Percentiles rank a stretch among this genome's conserved stretches.
Conservation (phyloP, 1,140 invertebrate species). For the Scaptomyza graminum region DNA sequence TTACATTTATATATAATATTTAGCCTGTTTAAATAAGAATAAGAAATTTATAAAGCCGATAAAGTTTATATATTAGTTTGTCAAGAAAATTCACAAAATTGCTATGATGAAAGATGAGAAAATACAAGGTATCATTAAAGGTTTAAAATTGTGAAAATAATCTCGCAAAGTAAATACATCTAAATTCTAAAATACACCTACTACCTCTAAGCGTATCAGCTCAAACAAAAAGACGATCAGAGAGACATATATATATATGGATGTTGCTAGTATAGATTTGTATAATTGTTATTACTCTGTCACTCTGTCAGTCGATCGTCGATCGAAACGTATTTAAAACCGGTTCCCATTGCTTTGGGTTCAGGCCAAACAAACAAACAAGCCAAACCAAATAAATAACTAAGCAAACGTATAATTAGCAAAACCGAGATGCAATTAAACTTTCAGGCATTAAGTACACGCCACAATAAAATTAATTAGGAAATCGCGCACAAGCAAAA, state of each 20-base stretch:
- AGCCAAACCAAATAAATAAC: conserved; percentile 24
- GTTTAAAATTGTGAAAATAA: too few species aligned
- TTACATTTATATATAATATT: not conserved
- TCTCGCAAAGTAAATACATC: not conserved
- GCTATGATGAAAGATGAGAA: too few species aligned
- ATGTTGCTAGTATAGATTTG: conserved; percentile 1
- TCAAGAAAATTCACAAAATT: too few species aligned
- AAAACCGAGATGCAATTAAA: conserved; percentile 42
- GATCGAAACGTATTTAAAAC: conserved; percentile 62
- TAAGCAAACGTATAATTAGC: conserved; percentile 50
- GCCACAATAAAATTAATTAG: conserved; percentile 2
- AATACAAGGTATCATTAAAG: too few species aligned
- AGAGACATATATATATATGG: conserved; percentile 24
- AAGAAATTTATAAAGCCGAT: too few species aligned
- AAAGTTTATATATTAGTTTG: too few species aligned
- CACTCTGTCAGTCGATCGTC: conserved; percentile 16
- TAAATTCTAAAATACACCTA: not conserved
- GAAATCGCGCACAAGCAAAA: conserved; percentile 4
- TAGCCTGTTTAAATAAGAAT: not conserved
- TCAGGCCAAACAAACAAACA: conserved; percentile 26
- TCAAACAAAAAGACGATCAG: conserved; percentile 26
- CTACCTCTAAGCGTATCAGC: not conserved
- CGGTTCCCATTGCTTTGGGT: conserved; percentile 38
- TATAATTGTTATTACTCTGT: conserved; percentile 22
- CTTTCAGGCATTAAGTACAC: conserved; percentile 14